phyloP scores from a whole-genome alignment of 2,888 invertebrate genomes.

The Parelbella ahira region DNA sequence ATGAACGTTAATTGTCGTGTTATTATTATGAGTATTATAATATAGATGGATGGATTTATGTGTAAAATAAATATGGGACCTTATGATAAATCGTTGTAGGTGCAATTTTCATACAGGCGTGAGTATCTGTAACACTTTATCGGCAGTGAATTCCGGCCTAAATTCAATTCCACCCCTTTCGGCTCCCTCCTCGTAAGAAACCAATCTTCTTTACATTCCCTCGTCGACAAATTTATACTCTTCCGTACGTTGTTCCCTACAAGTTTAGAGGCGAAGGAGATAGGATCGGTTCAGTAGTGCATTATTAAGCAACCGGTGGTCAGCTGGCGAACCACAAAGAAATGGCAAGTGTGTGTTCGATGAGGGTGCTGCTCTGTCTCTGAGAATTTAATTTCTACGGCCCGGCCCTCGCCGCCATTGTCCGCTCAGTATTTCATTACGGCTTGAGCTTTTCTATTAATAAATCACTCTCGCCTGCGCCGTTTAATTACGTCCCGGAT shows the following conservation, averaged over 20 bases:
- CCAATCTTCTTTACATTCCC: conserved; percentile 78
- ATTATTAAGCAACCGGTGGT: conserved; percentile 60
- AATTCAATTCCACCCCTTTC: conserved; percentile 76
- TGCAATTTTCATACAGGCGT: not conserved
- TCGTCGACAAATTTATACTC: conserved; percentile 77
- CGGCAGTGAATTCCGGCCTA: conserved; percentile 67
- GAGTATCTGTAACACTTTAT: conserved; percentile 17
- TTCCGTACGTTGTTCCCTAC: conserved; percentile 64
- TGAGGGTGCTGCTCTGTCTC: conserved; percentile 51
- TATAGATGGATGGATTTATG: too few relatives aligned
- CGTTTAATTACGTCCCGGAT: conserved; percentile 79
- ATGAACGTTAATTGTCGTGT: too few relatives aligned
- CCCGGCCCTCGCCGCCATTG: conserved; percentile 72
- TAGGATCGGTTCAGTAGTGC: conserved; percentile 34
- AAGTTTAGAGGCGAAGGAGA: conserved; percentile 36
- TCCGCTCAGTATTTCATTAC: conserved; percentile 80
- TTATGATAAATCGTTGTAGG: too few relatives aligned
- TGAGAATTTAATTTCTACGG: conserved; percentile 78
- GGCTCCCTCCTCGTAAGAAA: conserved; percentile 67
- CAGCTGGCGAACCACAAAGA: conserved; percentile 54
- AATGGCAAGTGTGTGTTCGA: conserved; percentile 56
- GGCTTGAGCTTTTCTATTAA: conserved; percentile 80
- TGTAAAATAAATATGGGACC: too few relatives aligned
- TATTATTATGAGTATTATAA: too few relatives aligned
- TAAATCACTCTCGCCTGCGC: conserved; percentile 79